Percentiles rank a stretch among this genome's conserved stretches.
phyloP scores from a whole-genome alignment of 2,888 invertebrate species.

The Napeogenes sylphis region DNA sequence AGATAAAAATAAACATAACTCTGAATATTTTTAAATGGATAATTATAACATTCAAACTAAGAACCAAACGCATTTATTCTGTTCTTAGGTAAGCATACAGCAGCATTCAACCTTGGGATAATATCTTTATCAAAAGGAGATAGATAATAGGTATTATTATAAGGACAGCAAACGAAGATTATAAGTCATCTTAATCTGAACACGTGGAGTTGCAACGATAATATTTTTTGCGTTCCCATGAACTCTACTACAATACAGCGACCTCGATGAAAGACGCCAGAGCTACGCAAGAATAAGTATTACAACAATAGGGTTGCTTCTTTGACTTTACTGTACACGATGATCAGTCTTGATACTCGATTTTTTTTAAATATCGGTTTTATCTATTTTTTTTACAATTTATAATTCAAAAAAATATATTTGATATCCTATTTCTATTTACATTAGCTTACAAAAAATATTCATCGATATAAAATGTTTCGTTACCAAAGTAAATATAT shows the following conservation, averaged over 20 bases:
- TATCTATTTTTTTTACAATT: neutral
- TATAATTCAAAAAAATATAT: neutral
- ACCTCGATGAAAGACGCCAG: conserved; percentile 69
- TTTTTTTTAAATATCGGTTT: conserved; percentile 9
- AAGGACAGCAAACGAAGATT: conserved; percentile 52
- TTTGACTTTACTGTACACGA: conserved; percentile 60
- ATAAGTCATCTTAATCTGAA: conserved; percentile 62
- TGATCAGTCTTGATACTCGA: conserved; percentile 46
- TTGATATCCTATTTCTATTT: too few species aligned
- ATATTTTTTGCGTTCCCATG: conserved; percentile 76
- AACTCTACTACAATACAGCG: conserved; percentile 72
- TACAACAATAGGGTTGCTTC: conserved; percentile 73
- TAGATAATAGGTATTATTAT: neutral
- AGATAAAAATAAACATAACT: too few species aligned
- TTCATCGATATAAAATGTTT: too few species aligned
- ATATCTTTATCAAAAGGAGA: too few species aligned
- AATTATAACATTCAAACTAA: too few species aligned
- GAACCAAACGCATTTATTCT: too few species aligned
- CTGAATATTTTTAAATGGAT: too few species aligned
- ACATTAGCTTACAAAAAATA: too few species aligned
- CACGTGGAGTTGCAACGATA: conserved; percentile 69
- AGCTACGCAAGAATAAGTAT: conserved; percentile 77
- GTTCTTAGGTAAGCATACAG: too few species aligned
- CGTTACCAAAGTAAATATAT: too few species aligned
- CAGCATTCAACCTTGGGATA: too few species aligned